Percentiles rank a stretch among this genome's conserved stretches.
These are phyloP conservation scores for Muraenolepis orangiensis DNA, from an alignment of 2,797 vertebrate genomes.

Conservation along the genomic window DNA sequence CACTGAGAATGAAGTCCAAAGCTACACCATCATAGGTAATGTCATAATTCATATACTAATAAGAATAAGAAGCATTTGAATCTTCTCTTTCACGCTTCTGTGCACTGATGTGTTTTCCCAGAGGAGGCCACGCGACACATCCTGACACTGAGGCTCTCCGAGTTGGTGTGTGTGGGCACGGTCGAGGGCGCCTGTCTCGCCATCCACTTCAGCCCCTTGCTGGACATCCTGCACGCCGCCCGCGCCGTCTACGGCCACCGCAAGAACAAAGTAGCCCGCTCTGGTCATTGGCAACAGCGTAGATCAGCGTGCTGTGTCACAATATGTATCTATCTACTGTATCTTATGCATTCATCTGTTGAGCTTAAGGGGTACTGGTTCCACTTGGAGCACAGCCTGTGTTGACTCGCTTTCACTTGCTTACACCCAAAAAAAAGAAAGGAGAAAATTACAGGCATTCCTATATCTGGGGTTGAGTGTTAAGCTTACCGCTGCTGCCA, in stretches of 20 bases:
- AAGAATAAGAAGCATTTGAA: neutral
- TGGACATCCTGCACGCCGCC: conserved; percentile 79
- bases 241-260: conserved; percentile 75
- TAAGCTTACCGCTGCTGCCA: neutral
- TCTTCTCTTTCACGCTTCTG: neutral
- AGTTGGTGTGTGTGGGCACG: conserved; percentile 65
- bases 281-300: neutral
- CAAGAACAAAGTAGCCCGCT: conserved; percentile 78
- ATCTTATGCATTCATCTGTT: neutral
- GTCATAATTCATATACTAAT: neutral
- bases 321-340: neutral
- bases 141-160: conserved; percentile 77
- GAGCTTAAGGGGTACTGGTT: neutral
- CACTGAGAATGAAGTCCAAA: conserved; percentile 80
- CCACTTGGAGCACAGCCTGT: neutral
- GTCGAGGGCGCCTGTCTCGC: conserved; percentile 77
- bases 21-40: conserved; percentile 86
- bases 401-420: neutral
- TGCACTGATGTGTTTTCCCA: conserved; percentile 39
- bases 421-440: neutral
- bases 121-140: conserved; percentile 73
- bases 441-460: neutral
- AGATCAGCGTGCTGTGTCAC: neutral
- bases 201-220: conserved; percentile 83
- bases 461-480: neutral